Evolutionary conservation across 2,113 vertebrate species (phyloP), one percentile per base, ranked within the genome.

Genomic region (Rhinoptilus africanus): DNA sequence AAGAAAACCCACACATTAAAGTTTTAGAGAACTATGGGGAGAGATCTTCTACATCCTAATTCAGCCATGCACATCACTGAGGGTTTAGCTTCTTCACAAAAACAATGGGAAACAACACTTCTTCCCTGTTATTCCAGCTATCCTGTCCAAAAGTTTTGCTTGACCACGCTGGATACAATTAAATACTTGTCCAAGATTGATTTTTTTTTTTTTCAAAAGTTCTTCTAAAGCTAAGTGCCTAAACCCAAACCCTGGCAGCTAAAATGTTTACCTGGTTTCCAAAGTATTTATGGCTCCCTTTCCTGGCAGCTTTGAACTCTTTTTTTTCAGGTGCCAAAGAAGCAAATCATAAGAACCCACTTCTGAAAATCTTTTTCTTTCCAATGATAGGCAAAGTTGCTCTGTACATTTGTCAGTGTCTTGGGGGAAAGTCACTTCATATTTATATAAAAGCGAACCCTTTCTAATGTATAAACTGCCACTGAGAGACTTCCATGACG

Each of bases 201-300:
- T 8, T 67, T 71, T 1, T 15, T 21, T 86, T 50, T 83, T 13
- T 32, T 26, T 48, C 43, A 10, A 14, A 89, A 89, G 24, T 48
- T 69, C 27, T 84, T 84, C 60, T 85, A 56, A 80, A 93, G 39
- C 64, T n/a, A 81, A 85, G 69, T 71, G 34, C 64, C 76, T 78
- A 75, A 94, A 91, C n/a, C 14, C 60, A 87, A 47, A 41, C 32
- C 66, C 69, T 85, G 54, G 66, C 86, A 95, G 57, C 28, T 87
- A 34, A 67, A 92, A 43, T 80, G 69, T 87, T 88, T 92, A 86
- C 68, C 91, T 82, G 48, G 22, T 82, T 91, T 92, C 37, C 62
- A 39, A 83, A 91, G n/a, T 78, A 83, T 68, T 82, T 89, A 74
- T 57, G 67, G 37, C 39, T 94, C 62, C 51, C 32, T 71, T 88